Conservation (phyloP, 2,888 invertebrate species). For the Halictus ligatus region DNA sequence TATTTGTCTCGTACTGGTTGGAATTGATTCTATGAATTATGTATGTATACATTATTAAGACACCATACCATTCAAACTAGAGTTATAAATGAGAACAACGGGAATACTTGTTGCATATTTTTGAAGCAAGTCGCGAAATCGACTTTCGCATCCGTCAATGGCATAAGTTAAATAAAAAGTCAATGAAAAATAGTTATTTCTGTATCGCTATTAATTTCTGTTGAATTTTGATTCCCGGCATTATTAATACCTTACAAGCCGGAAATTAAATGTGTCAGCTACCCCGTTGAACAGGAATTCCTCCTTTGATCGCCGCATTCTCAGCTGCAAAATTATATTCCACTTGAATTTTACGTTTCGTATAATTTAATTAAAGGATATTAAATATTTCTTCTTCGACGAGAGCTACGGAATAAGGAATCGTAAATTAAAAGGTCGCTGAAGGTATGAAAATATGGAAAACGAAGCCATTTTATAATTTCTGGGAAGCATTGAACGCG, state of each 20-base stretch:
- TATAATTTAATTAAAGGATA: conserved; percentile 7
- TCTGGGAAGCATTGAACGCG: not conserved
- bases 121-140: not conserved
- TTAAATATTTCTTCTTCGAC: conserved; percentile 3
- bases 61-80: not conserved
- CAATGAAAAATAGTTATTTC: not conserved
- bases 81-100: not conserved
- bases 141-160: not conserved
- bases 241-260: not conserved
- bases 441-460: not conserved
- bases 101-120: not conserved
- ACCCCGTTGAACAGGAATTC: not conserved
- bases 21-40: not conserved
- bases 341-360: conserved; percentile 7
- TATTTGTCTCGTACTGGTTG: not conserved
- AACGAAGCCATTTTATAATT: not conserved
- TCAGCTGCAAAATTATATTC: not conserved
- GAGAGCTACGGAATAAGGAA: not conserved
- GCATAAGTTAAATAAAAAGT: not conserved
- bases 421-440: not conserved
- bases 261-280: conserved; percentile 9
- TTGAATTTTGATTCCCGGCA: not conserved
- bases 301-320: conserved; percentile 10
- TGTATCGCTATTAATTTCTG: not conserved
- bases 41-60: not conserved